Percentiles rank a stretch among this genome's conserved stretches.
Evolutionary conservation across 1,140 invertebrate genomes (phyloP).

Genomic region (Chymomyza costata): DNA sequence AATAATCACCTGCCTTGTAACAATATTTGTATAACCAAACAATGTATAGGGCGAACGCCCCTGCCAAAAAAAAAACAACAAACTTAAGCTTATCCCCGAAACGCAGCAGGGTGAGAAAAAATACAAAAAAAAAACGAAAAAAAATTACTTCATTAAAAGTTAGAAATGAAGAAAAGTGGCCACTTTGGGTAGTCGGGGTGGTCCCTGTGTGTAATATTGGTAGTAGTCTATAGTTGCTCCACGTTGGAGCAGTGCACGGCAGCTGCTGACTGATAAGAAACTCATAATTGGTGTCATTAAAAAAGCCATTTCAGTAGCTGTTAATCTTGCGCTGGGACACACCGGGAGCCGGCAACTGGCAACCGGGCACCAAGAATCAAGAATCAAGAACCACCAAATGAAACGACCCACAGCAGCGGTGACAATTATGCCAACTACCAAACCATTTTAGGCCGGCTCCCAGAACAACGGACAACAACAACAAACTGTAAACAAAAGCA

Average conservation of each 20-base stretch:
- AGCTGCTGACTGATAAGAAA: constrained; percentile 62
- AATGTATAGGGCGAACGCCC: constrained; percentile 8
- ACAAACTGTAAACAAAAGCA: neutral
- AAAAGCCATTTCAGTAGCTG: constrained; percentile 70
- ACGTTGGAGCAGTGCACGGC: constrained; percentile 22
- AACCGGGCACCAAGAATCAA: too few relatives aligned
- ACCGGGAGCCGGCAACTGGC: constrained; percentile 4
- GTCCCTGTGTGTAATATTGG: too few relatives aligned
- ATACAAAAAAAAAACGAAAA: constrained; percentile 2
- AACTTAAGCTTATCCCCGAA: constrained; percentile 1
- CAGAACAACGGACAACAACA: constrained; percentile 3
- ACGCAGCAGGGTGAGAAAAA: constrained; percentile 9
- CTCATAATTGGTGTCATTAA: constrained; percentile 71
- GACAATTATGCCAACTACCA: constrained; percentile 61
- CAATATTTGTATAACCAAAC: constrained; percentile 40
- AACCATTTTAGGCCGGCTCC: neutral
- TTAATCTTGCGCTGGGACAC: constrained; percentile 49
- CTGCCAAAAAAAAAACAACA: neutral
- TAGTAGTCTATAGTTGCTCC: too few relatives aligned
- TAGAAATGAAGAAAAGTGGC: constrained; percentile 46
- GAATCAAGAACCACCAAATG: too few relatives aligned
- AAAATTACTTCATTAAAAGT: constrained; percentile 70
- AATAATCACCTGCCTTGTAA: constrained; percentile 38
- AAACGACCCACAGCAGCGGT: too few relatives aligned
- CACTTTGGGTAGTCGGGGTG: neutral